Percentiles rank a stretch among this genome's conserved stretches.
Conservation (phyloP, 1,140 invertebrate species). For the Drosophila jambulina region DNA sequence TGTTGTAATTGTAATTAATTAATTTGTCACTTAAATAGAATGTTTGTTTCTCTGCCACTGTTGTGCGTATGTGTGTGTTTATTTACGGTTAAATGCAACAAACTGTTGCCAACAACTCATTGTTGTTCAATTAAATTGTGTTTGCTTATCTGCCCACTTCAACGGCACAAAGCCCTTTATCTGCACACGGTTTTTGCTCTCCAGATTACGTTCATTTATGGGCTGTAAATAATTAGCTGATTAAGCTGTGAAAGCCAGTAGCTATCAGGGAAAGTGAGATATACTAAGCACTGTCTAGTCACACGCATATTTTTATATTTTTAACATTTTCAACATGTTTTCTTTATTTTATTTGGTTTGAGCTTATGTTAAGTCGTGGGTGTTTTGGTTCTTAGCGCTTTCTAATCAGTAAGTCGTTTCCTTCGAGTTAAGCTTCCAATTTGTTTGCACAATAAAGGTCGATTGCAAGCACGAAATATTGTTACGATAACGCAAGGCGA, state of each 20-base stretch:
- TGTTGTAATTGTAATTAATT: slow-evolving; percentile 14
- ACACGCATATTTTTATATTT: slow-evolving; percentile 8
- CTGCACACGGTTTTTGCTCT: slow-evolving; percentile 26
- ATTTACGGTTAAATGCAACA: slow-evolving; percentile 21
- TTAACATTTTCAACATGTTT: not conserved
- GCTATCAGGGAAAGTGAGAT: slow-evolving; percentile 11
- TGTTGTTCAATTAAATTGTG: slow-evolving; percentile 34
- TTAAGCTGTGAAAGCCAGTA: slow-evolving; percentile 19
- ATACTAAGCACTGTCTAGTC: slow-evolving; percentile 34
- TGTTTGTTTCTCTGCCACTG: not conserved
- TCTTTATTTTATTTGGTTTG: slow-evolving; percentile 30
- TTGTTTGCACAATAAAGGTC: slow-evolving; percentile 60
- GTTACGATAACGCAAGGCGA: slow-evolving; percentile 17
- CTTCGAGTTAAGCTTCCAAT: slow-evolving; percentile 45
- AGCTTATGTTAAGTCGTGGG: slow-evolving; percentile 31
- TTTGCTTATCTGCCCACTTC: slow-evolving; percentile 38
- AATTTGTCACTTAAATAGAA: slow-evolving; percentile 9
- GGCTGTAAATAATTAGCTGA: slow-evolving; percentile 58
- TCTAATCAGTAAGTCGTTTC: slow-evolving; percentile 38
- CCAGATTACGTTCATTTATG: slow-evolving; percentile 54
- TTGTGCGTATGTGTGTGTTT: slow-evolving; percentile 6
- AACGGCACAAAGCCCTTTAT: slow-evolving; percentile 26
- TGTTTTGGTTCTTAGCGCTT: slow-evolving; percentile 41
- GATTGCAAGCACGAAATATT: slow-evolving; percentile 11
- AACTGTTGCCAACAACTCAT: slow-evolving; percentile 16